Evolutionary conservation across 2,113 vertebrate genomes (phyloP).

Genomic region (Hymenochirus boettgeri): DNA sequence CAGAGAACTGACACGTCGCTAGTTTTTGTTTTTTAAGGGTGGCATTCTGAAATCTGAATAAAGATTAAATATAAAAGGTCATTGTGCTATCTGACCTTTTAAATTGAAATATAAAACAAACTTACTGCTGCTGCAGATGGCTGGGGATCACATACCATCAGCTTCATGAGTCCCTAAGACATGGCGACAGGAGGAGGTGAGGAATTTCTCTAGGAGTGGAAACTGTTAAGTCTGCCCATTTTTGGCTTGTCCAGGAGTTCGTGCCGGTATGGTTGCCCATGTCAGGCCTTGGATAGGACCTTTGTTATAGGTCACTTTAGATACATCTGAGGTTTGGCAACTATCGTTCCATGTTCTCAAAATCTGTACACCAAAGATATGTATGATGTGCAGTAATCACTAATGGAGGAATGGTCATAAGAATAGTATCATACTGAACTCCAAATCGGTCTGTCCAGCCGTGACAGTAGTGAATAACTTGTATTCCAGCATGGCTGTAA

Average conservation of each 20-base stretch:
- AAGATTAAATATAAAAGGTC: too few species aligned
- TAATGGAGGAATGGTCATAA: slow-evolving; percentile 47
- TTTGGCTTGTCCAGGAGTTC: slow-evolving; percentile 51
- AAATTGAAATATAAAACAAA: too few species aligned
- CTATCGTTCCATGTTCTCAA: slow-evolving; percentile 56
- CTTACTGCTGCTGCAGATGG: slow-evolving; percentile 27
- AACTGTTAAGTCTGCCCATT: background rate
- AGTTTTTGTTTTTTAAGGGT: too few species aligned
- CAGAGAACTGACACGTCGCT: too few species aligned
- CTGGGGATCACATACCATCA: slow-evolving; percentile 54
- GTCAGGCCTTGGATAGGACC: slow-evolving; percentile 1
- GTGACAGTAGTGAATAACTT: slow-evolving; percentile 59
- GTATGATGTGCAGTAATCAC: slow-evolving; percentile 54
- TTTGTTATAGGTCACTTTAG: slow-evolving; percentile 40
- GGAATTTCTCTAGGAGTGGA: slow-evolving; percentile 38
- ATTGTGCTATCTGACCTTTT: too few species aligned
- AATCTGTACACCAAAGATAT: slow-evolving; percentile 40
- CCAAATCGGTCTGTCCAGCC: slow-evolving; percentile 20
- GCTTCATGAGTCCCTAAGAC: slow-evolving; percentile 45
- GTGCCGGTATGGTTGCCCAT: slow-evolving; percentile 50
- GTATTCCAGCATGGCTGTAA: slow-evolving; percentile 50
- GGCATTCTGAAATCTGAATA: too few species aligned
- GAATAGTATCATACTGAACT: slow-evolving; percentile 49
- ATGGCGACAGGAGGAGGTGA: slow-evolving; percentile 49
- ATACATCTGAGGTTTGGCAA: slow-evolving; percentile 27